Conservation (phyloP, 1,140 invertebrate species). For the Leptopilina clavipes region DNA sequence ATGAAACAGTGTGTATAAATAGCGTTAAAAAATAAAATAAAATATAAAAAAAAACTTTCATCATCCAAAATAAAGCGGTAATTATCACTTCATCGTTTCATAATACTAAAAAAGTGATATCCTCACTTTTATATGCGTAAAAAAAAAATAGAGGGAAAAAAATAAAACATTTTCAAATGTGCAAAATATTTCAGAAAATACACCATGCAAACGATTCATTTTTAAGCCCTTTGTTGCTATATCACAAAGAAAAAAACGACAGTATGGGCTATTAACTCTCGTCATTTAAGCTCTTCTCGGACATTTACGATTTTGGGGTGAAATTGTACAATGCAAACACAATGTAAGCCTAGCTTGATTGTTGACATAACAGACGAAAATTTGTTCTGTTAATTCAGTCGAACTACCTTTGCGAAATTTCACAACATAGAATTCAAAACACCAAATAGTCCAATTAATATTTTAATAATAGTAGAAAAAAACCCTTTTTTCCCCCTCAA, state of each 20-base stretch:
- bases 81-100: not conserved
- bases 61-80: not conserved
- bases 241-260: constrained; percentile 14
- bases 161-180: not conserved
- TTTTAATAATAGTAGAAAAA: too few relatives aligned
- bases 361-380: constrained; percentile 12
- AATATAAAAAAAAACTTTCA: not conserved
- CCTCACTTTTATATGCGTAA: too few relatives aligned
- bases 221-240: constrained; percentile 10
- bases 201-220: constrained; percentile 3
- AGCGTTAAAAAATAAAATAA: too few relatives aligned
- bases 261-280: constrained; percentile 19
- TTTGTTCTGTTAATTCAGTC: constrained; percentile 3
- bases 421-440: not conserved
- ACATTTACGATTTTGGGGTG: constrained; percentile 11
- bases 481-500: not conserved
- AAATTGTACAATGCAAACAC: constrained; percentile 17
- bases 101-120: not conserved
- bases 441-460: not conserved
- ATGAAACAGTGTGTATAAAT: too few relatives aligned
- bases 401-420: not conserved
- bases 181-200: not conserved
- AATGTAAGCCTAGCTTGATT: constrained; percentile 20
- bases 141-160: not conserved
- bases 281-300: constrained; percentile 10